Conservation (phyloP, 1,140 invertebrate genomes). For the Belonocnema kinseyi region DNA sequence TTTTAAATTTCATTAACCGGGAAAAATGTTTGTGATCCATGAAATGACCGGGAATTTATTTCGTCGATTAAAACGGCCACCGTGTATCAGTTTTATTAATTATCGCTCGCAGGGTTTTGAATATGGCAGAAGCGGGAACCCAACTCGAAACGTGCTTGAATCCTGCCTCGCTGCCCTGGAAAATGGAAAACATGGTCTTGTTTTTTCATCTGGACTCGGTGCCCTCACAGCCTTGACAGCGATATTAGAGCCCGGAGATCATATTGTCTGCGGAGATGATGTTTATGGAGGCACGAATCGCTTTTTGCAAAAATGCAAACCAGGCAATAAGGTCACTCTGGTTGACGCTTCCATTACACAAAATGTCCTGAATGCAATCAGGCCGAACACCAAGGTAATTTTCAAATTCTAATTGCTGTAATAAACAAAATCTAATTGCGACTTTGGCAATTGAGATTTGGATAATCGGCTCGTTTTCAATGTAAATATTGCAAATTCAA, state of each 20-base stretch:
- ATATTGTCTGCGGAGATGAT: constrained; percentile 94
- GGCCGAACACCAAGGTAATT: constrained; percentile 89
- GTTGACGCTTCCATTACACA: constrained; percentile 87
- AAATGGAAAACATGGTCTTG: constrained; percentile 89
- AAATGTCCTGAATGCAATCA: constrained; percentile 83
- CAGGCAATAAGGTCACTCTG: constrained; percentile 86
- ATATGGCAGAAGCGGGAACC: constrained; percentile 96
- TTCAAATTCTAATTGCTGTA: not conserved
- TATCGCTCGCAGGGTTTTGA: constrained; percentile 85
- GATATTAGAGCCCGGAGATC: constrained; percentile 90
- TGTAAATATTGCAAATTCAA: too few species aligned
- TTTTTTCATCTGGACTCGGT: constrained; percentile 94
- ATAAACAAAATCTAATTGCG: constrained; percentile 18
- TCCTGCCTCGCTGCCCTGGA: constrained; percentile 93
- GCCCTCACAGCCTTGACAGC: constrained; percentile 86
- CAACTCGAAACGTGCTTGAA: constrained; percentile 92
- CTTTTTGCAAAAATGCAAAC: constrained; percentile 79
- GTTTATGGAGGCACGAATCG: constrained; percentile 95
- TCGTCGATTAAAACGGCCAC: too few species aligned
- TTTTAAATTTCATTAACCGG: too few species aligned
- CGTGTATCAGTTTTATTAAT: too few species aligned
- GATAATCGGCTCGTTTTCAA: too few species aligned
- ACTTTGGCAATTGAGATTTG: not conserved
- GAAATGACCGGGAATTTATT: too few species aligned
- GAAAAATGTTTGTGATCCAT: too few species aligned